phyloP scores from a whole-genome alignment of 2,113 vertebrate genomes.

The Oenanthe oenanthe region DNA sequence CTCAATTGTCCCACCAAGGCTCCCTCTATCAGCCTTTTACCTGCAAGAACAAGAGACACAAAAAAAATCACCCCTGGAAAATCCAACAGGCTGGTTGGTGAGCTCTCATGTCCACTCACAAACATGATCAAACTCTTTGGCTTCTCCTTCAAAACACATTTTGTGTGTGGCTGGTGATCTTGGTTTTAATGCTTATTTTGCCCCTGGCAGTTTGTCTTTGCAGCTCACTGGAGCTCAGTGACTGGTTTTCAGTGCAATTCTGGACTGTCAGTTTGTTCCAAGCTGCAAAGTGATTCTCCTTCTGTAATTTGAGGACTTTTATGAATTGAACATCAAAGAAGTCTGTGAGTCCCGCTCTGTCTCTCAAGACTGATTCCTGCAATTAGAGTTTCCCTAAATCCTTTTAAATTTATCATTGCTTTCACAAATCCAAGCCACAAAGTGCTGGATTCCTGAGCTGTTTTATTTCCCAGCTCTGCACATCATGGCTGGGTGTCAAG shows the following conservation, averaged over 20 bases:
- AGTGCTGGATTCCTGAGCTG: not conserved
- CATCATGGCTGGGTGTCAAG: not conserved
- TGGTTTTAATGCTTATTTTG: conserved; percentile 46
- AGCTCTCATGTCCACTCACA: not conserved
- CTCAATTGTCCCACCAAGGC: not conserved
- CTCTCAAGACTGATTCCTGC: conserved; percentile 61
- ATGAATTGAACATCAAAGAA: conserved; percentile 71
- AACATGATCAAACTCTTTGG: not conserved
- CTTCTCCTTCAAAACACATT: not conserved
- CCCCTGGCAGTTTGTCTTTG: conserved; percentile 45
- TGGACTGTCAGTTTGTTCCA: conserved; percentile 60
- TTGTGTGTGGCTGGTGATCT: not conserved
- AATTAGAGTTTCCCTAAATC: conserved; percentile 65
- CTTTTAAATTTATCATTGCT: conserved; percentile 61
- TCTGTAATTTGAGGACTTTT: conserved; percentile 69
- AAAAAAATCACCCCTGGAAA: not conserved
- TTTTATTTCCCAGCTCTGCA: not conserved
- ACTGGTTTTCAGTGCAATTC: conserved; percentile 31
- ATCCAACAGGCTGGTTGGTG: not conserved
- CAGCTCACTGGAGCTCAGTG: conserved; percentile 13
- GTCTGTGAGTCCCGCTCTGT: conserved; percentile 1
- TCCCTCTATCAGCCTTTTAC: not conserved
- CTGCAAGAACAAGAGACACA: not conserved
- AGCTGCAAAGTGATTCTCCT: conserved; percentile 70
- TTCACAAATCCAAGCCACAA: conserved; percentile 39